Base-by-base conservation (phyloP, 1,140 invertebrate species). In the Drosophila suzukii region DNA sequence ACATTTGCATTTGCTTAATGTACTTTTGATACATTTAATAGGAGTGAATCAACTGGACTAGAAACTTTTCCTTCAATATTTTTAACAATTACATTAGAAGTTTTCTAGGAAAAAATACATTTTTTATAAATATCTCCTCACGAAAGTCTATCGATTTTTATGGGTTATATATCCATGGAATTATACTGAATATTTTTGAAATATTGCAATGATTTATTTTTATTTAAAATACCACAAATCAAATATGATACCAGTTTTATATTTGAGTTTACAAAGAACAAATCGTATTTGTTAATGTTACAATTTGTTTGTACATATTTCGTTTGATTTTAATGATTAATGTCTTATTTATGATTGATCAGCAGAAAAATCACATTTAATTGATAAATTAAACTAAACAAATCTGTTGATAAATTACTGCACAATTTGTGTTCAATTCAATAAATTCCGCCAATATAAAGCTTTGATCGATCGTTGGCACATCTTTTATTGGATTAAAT, bases 371-470 rank as follows among this genome's bases (percentile, higher is more conserved):
- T 75, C 11, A 15, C 54, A 47, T 12, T 27, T 27, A 59, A 71
- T 58, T 78, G 34, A 63, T 56, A 41, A 71, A 41, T 70, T 56
- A 27, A 36, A 36, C 20, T 11, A 24, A 15, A n/a, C 11, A 17
- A 49, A 20, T 58, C 30, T 15, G 39, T 20, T 54, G 50, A 53
- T 46, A 20, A 51, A 32, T 68, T 15, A 38, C 12, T 11, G 30
- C 13, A 17, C 36, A 17, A 47, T 67, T 41, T 34, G 34, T 55
- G 39, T 55, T 46, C 61, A 54, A 12, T 15, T 43, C 6, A 15
- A 12, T 27, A 56, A 58, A 62, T 34, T 8, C 24, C 38, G 10
- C 6, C 20, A 2, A 15, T 27, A 8, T 6, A 3, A 5, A 38
- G 17, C 30, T 38, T 34, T 46, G 50, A 63, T 63, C 54, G 39